A percentile compares a stretch with the other conserved stretches of the same genome.
Conservation (phyloP, 2,113 vertebrate species). For the Sorex araneus region DNA sequence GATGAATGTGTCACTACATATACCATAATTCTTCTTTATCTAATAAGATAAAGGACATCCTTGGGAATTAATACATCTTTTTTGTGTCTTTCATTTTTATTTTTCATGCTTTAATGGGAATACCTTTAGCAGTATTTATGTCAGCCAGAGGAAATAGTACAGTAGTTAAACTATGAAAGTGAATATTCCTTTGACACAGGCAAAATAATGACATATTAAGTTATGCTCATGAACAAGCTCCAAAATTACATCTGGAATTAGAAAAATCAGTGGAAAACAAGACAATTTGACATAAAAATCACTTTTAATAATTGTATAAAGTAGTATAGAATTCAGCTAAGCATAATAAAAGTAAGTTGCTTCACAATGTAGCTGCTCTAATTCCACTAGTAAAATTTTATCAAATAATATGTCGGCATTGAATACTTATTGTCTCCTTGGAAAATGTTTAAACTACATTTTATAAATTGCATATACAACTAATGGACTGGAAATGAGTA, state of each 20-base stretch:
- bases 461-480: not conserved
- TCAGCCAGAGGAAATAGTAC: conserved; percentile 70
- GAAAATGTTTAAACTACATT: not conserved
- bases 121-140: conserved; percentile 70
- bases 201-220: conserved; percentile 1
- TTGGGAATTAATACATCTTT: conserved; percentile 75
- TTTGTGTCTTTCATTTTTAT: conserved; percentile 75
- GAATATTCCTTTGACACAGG: conserved; percentile 43
- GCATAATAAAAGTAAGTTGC: not conserved
- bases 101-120: conserved; percentile 57
- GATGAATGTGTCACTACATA: conserved; percentile 55
- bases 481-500: not conserved
- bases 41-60: conserved; percentile 67
- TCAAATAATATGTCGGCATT: not conserved
- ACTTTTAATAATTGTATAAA: not conserved
- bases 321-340: not conserved
- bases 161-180: conserved; percentile 63
- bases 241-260: not conserved
- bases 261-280: conserved; percentile 33
- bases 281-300: not conserved
- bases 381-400: not conserved
- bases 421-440: not conserved
- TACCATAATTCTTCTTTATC: conserved; percentile 77
- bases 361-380: not conserved
- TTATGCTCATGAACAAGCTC: conserved; percentile 63